phyloP scores from a whole-genome alignment of 2,888 invertebrate genomes.

The Achlya flavicornis region DNA sequence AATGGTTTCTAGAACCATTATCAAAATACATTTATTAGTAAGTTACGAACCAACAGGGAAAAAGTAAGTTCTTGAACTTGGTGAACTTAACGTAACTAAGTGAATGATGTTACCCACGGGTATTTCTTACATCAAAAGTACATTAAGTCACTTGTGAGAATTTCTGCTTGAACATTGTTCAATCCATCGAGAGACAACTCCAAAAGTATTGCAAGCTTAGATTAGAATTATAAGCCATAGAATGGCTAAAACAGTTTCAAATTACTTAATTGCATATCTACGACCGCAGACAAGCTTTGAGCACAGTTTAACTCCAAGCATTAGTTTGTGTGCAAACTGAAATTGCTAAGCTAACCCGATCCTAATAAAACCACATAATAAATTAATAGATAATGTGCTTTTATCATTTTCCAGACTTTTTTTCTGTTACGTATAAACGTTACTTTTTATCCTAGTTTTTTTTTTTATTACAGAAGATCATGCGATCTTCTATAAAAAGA shows the following conservation, averaged over 20 bases:
- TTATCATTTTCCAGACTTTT: too few species aligned
- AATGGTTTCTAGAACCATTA: neutral
- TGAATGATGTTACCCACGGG: conserved; percentile 62
- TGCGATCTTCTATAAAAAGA: too few species aligned
- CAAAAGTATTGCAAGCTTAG: conserved; percentile 7
- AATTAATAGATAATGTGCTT: neutral
- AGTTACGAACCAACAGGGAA: conserved; percentile 29
- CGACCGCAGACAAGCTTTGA: conserved; percentile 33
- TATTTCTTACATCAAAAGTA: conserved; percentile 45
- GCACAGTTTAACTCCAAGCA: conserved; percentile 15
- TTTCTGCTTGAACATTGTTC: conserved; percentile 17
- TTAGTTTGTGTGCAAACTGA: conserved; percentile 11
- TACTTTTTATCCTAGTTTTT: too few species aligned
- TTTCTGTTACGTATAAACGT: too few species aligned
- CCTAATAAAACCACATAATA: neutral
- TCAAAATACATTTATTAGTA: conserved; percentile 26
- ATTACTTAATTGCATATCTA: conserved; percentile 34
- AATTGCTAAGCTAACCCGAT: conserved; percentile 15
- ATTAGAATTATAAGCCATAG: neutral
- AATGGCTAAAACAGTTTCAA: neutral
- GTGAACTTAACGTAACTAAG: conserved; percentile 52
- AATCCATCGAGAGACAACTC: conserved; percentile 10
- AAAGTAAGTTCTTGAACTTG: conserved; percentile 47
- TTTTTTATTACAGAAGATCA: too few species aligned
- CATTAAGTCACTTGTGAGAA: conserved; percentile 38